A percentile compares a stretch with the other conserved stretches of the same genome.
These are phyloP conservation scores for Oreochromis grahami DNA, from an alignment of 2,797 vertebrate species.

Conservation along the genomic window DNA sequence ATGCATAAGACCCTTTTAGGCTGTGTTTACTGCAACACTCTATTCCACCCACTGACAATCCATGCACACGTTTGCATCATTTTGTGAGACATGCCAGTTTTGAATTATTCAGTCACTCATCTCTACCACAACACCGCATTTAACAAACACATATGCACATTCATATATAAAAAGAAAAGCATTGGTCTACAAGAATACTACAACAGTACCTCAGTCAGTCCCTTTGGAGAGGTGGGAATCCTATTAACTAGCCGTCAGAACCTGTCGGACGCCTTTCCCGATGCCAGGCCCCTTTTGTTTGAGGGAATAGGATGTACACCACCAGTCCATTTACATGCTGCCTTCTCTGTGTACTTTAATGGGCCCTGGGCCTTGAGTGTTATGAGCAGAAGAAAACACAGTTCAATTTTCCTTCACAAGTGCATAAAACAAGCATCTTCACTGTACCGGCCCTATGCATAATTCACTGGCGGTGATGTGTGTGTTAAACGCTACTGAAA, in stretches of 20 bases:
- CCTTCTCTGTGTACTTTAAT: constrained; percentile 56
- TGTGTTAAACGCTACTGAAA: constrained; percentile 93
- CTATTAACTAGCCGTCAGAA: constrained; percentile 62
- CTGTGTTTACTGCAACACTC: constrained; percentile 74
- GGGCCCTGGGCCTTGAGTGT: constrained; percentile 61
- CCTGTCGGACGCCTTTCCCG: constrained; percentile 37
- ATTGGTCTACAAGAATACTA: constrained; percentile 60
- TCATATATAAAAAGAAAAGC: constrained; percentile 38
- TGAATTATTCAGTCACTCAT: constrained; percentile 85
- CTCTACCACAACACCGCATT: constrained; percentile 66
- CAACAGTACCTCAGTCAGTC: constrained; percentile 56
- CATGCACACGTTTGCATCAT: constrained; percentile 73
- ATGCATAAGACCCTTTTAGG: constrained; percentile 80
- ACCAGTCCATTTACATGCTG: constrained; percentile 58
- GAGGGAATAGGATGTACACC: constrained; percentile 34
- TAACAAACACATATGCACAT: constrained; percentile 69
- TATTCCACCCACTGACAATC: constrained; percentile 75
- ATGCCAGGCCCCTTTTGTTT: constrained; percentile 38
- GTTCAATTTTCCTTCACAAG: constrained; percentile 84
- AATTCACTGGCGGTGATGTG: constrained; percentile 89
- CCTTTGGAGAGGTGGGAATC: constrained; percentile 64
- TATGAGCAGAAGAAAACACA: constrained; percentile 63
- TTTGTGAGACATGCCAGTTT: constrained; percentile 73
- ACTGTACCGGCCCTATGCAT: constrained; percentile 86
- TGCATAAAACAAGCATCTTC: constrained; percentile 81